Conservation (phyloP, 2,888 invertebrate species). For the Cantharis flavilabris region DNA sequence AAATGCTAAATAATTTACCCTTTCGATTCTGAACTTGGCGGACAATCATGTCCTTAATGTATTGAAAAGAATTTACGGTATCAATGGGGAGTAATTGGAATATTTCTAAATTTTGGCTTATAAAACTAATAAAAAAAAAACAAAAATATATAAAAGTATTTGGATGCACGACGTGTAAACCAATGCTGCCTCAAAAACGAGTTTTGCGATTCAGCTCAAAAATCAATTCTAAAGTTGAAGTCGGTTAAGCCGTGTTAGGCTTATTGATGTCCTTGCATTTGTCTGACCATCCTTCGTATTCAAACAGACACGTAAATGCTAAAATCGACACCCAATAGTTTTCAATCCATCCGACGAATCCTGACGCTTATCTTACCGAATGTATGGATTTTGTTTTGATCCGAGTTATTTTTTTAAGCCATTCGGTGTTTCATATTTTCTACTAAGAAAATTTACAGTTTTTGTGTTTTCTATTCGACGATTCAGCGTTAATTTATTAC, state of each 20-base stretch:
- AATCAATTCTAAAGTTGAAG: constrained; percentile 43
- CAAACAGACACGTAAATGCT: constrained; percentile 41
- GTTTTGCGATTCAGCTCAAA: too few species aligned
- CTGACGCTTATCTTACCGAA: background rate
- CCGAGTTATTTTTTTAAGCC: background rate
- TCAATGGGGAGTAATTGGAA: background rate
- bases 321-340: constrained; percentile 29
- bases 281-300: constrained; percentile 36
- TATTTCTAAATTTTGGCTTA: background rate
- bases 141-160: background rate
- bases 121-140: too few species aligned
- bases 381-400: background rate
- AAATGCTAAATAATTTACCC: background rate
- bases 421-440: background rate
- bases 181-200: constrained; percentile 15
- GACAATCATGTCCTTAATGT: background rate
- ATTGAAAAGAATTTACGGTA: background rate
- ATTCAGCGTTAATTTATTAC: background rate
- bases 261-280: constrained; percentile 49
- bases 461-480: background rate
- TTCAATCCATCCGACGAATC: constrained; percentile 14
- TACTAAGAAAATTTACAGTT: background rate
- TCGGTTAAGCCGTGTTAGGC: constrained; percentile 43
- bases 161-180: background rate
- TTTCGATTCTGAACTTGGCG: background rate